A percentile compares a stretch with the other conserved stretches of the same genome.
Evolutionary conservation across 2,888 invertebrate species (phyloP).

Genomic region (Hedya salicella): DNA sequence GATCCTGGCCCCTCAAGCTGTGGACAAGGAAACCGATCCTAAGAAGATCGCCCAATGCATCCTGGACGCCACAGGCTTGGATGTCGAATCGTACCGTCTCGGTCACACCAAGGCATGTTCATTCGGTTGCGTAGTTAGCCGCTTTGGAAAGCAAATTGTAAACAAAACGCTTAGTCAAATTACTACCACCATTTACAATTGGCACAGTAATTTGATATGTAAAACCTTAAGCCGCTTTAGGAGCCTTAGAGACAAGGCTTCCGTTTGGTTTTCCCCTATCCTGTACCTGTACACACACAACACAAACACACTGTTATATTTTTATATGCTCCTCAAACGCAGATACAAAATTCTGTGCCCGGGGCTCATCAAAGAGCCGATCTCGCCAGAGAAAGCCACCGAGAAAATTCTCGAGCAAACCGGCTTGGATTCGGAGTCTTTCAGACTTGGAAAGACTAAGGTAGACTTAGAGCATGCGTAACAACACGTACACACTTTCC

Average conservation of each 20-base stretch:
- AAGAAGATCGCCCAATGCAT: constrained; percentile 94
- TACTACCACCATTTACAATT: constrained; percentile 66
- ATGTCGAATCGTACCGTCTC: constrained; percentile 96
- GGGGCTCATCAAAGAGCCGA: constrained; percentile 90
- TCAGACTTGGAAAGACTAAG: constrained; percentile 98
- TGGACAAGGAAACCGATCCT: constrained; percentile 89
- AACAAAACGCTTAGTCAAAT: constrained; percentile 65
- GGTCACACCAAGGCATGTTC: constrained; percentile 99
- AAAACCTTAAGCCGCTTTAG: constrained; percentile 59
- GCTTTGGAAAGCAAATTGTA: constrained; percentile 55
- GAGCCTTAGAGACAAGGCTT: constrained; percentile 76
- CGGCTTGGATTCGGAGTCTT: constrained; percentile 96
- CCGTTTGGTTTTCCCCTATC: constrained; percentile 62
- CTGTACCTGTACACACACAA: constrained; percentile 48
- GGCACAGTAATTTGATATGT: constrained; percentile 67
- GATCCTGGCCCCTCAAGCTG: constrained; percentile 97
- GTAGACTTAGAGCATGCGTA: constrained; percentile 85
- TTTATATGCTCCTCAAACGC: constrained; percentile 84
- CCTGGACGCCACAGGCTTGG: constrained; percentile 93
- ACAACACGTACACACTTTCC: constrained; percentile 50
- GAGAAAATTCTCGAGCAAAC: constrained; percentile 92
- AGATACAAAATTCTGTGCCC: constrained; percentile 99
- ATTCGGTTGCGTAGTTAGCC: constrained; percentile 38
- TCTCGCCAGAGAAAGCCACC: constrained; percentile 91
- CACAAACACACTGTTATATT: constrained; percentile 65